These are phyloP conservation scores for Pagetopsis macropterus DNA, from an alignment of 2,797 vertebrate species.

Conservation along the genomic window DNA sequence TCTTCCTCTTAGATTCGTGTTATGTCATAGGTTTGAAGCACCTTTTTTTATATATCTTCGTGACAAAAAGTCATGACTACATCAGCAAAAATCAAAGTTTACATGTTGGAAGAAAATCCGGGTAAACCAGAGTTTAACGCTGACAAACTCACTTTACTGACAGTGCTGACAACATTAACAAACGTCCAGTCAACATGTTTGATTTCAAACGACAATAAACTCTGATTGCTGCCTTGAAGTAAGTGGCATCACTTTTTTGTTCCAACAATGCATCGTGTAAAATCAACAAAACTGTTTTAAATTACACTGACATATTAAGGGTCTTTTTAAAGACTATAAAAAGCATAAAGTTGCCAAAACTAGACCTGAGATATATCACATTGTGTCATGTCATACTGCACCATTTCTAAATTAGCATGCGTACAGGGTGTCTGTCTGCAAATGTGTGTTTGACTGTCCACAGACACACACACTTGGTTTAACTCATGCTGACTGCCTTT, in stretches of 20 bases:
- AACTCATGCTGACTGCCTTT: constrained; percentile 26
- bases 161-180: neutral
- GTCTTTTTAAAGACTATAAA: neutral
- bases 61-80: neutral
- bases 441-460: constrained; percentile 25
- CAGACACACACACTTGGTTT: constrained; percentile 49
- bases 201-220: too few species aligned
- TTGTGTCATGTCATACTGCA: constrained; percentile 9
- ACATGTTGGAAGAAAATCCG: neutral
- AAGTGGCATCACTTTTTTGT: too few species aligned
- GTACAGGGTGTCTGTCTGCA: constrained; percentile 12
- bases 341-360: neutral
- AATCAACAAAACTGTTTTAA: neutral
- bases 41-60: neutral
- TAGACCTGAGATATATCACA: neutral
- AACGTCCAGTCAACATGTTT: neutral
- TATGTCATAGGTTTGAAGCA: too few species aligned
- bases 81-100: neutral
- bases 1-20: too few species aligned
- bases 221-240: too few species aligned
- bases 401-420: constrained; percentile 33
- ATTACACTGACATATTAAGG: neutral
- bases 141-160: neutral
- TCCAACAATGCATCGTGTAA: neutral
- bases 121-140: neutral